Percentiles rank a stretch among this genome's conserved stretches.
phyloP scores from a whole-genome alignment of 2,888 invertebrate genomes.

The Drosophila sordidula region DNA sequence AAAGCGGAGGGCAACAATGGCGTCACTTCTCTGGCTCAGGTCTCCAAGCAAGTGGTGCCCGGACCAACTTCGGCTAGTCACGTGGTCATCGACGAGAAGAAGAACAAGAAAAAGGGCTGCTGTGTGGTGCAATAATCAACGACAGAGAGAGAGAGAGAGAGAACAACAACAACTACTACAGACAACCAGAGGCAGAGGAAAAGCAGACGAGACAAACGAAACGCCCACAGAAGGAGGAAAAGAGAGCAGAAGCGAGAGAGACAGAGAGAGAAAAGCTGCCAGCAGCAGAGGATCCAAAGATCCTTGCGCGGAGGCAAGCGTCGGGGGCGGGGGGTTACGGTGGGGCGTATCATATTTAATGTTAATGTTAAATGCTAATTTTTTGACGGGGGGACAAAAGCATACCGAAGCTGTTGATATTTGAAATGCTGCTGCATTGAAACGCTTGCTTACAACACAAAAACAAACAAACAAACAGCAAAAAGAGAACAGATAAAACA shows the following conservation, averaged over 20 bases:
- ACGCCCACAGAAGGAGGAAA: constrained; percentile 1
- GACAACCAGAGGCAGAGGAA: constrained; percentile 15
- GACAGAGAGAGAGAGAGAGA: not conserved
- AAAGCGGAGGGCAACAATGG: constrained; percentile 74
- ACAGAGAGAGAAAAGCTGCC: not conserved
- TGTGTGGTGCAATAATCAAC: constrained; percentile 93
- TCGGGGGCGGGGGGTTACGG: constrained; percentile 7
- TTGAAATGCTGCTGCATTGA: constrained; percentile 63
- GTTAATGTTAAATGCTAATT: constrained; percentile 57
- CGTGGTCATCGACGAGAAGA: constrained; percentile 92
- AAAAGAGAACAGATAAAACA: constrained; percentile 13
- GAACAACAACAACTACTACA: constrained; percentile 21
- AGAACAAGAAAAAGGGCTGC: constrained; percentile 98
- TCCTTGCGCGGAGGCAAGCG: not conserved
- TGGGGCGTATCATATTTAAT: constrained; percentile 58
- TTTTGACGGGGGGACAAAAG: constrained; percentile 30
- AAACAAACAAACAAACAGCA: constrained; percentile 23
- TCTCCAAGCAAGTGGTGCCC: constrained; percentile 88
- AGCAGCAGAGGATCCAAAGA: no score
- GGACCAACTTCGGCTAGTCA: constrained; percentile 94
- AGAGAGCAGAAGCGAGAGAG: not conserved
- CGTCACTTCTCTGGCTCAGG: constrained; percentile 84
- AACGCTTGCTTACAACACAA: constrained; percentile 56
- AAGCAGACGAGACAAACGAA: constrained; percentile 17
- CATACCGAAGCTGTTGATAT: constrained; percentile 63